These are phyloP conservation scores for Platypus cylindrus DNA, from an alignment of 2,888 invertebrate genomes.

Conservation along the genomic window DNA sequence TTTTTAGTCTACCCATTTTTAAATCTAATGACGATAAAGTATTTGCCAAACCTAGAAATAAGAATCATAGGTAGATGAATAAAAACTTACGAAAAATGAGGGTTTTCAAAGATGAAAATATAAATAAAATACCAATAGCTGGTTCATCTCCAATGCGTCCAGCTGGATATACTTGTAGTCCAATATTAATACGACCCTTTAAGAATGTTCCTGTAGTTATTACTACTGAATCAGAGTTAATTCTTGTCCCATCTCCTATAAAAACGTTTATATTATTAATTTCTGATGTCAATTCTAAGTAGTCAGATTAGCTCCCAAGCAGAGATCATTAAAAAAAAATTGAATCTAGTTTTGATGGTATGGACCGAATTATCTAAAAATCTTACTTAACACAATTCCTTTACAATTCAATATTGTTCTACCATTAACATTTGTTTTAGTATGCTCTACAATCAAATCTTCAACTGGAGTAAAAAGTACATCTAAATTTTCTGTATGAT, in stretches of 20 bases:
- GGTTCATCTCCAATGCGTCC: constrained; percentile 72
- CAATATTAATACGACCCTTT: constrained; percentile 73
- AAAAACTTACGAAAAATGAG: not conserved
- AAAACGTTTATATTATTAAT: constrained; percentile 14
- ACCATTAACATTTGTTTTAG: constrained; percentile 18
- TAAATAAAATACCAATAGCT: constrained; percentile 38
- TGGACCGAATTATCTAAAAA: too few relatives aligned
- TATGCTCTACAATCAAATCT: constrained; percentile 51
- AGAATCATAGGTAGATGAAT: not conserved
- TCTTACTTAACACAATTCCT: constrained; percentile 41
- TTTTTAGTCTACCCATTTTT: constrained; percentile 67
- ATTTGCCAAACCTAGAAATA: constrained; percentile 47
- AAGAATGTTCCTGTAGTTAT: constrained; percentile 85
- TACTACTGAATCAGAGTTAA: constrained; percentile 53
- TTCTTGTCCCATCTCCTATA: constrained; percentile 43
- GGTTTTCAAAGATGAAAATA: too few relatives aligned
- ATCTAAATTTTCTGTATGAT: constrained; percentile 48
- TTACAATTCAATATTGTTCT: constrained; percentile 30
- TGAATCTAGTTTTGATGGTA: too few relatives aligned
- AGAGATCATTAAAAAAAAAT: not conserved
- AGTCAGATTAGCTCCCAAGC: not conserved
- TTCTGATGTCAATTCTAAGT: too few relatives aligned
- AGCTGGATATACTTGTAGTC: constrained; percentile 58
- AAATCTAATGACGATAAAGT: constrained; percentile 60
- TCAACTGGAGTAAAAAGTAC: constrained; percentile 64